Base-by-base conservation (phyloP, 1,140 invertebrate genomes). In the Cydia splendana region DNA sequence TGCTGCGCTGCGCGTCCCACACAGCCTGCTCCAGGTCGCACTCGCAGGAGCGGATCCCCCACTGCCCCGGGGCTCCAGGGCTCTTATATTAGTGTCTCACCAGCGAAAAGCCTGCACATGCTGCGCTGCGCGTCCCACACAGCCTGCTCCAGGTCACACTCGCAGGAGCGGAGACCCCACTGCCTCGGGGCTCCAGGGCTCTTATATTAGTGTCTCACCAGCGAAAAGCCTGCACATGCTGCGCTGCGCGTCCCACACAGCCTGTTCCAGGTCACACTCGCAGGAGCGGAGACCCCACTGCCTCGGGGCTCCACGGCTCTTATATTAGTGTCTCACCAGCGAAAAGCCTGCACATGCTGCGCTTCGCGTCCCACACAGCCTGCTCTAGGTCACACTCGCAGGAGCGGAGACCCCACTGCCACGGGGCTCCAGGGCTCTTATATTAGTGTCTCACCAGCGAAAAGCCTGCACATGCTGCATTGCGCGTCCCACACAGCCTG, bases 311-410 rank as follows among this genome's bases (percentile, higher is more conserved):
- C 85, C 84, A 3, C 12, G 45, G 0, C 45, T 48, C 45, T 48
- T 13, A 48, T 15, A 15, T 48, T 48, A 48, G 45, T 48, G 2
- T 12, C 78, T 74, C 13, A 91, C 90, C 87, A 74, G 83, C 81
- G 53, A 89, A 89, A 0, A 88, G 62, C 69, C 88, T 80, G 79
- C 91, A 93, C 77, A 91, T 85, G 20, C 84, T 78, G 4, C 79
- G 77, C 0, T 57, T 38, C 0, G 51, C 73, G 48, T 91, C 86
- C 87, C 86, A 88, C 4, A 91, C 84, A 0, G 90, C 83, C 0
- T 76, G 42, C 12, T 87, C 87, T 0, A 81, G 69, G 30, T 82
- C 76, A 45, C 91, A 93, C 69, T 86, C 83, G 71, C 91, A 92
- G 4, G 20, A 76, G 2, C 87, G 74, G 0, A 91, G 6, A 0